These are phyloP conservation scores for Diprion similis DNA, from an alignment of 1,140 invertebrate genomes.

Conservation along the genomic window DNA sequence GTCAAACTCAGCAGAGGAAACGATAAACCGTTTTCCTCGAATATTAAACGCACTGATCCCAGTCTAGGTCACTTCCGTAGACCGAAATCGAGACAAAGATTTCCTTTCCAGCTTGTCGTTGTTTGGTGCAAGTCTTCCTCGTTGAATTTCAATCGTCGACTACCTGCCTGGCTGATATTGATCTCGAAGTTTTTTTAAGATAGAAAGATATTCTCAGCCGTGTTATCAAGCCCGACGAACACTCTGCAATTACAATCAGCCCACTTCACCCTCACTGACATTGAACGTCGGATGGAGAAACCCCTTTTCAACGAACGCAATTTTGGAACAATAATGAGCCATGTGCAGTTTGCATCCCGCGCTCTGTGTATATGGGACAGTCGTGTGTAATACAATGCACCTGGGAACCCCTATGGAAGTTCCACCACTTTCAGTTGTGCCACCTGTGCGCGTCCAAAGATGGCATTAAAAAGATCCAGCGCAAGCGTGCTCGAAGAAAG, in stretches of 20 bases:
- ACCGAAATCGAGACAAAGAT: too few species aligned
- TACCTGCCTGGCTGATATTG: too few species aligned
- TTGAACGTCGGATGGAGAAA: slow-evolving; percentile 16
- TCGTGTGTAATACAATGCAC: slow-evolving; percentile 32
- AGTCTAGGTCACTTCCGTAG: too few species aligned
- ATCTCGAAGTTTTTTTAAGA: neutral
- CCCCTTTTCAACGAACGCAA: slow-evolving; percentile 38
- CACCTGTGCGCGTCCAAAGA: slow-evolving; percentile 52
- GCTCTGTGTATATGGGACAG: neutral
- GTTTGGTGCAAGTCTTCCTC: too few species aligned
- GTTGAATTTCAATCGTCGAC: too few species aligned
- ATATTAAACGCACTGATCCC: too few species aligned
- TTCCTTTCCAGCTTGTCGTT: too few species aligned
- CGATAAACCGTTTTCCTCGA: too few species aligned
- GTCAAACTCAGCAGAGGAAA: too few species aligned
- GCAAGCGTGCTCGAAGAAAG: slow-evolving; percentile 32
- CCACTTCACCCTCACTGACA: neutral
- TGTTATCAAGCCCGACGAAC: neutral
- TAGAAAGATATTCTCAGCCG: neutral
- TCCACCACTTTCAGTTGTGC: slow-evolving; percentile 39
- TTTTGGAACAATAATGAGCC: slow-evolving; percentile 36
- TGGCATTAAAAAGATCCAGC: slow-evolving; percentile 48
- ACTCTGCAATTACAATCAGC: neutral
- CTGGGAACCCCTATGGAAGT: slow-evolving; percentile 15
- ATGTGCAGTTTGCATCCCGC: slow-evolving; percentile 13